These are phyloP conservation scores for Drosophila robusta DNA, from an alignment of 2,888 invertebrate species.

Conservation along the genomic window DNA sequence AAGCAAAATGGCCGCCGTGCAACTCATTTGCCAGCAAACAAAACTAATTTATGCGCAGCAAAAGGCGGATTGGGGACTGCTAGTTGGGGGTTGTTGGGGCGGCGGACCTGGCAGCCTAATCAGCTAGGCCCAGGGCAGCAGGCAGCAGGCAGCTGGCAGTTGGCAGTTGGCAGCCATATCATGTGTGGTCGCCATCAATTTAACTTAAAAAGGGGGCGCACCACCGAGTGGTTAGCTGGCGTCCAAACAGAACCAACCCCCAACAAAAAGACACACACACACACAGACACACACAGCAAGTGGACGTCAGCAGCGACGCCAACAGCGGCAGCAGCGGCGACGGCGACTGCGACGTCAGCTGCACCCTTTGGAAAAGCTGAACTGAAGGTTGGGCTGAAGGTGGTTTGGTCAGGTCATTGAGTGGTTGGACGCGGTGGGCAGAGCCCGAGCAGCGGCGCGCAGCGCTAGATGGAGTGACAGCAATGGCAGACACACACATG, in stretches of 20 bases:
- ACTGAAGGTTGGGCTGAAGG: slow-evolving; percentile 26
- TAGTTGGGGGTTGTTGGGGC: slow-evolving; percentile 2
- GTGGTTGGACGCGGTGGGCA: slow-evolving; percentile 76
- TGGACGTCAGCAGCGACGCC: slow-evolving; percentile 9
- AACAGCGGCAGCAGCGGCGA: slow-evolving; percentile 23
- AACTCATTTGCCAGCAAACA: slow-evolving; percentile 71
- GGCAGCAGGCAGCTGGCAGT: slow-evolving; percentile 13
- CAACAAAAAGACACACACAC: slow-evolving; percentile 13
- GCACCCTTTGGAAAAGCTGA: slow-evolving; percentile 61
- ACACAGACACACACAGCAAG: background rate
- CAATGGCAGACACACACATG: slow-evolving; percentile 50
- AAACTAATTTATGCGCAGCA: slow-evolving; percentile 77
- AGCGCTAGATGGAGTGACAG: slow-evolving; percentile 55
- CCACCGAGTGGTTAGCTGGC: slow-evolving; percentile 15
- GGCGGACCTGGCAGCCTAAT: slow-evolving; percentile 30
- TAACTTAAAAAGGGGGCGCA: slow-evolving; percentile 27
- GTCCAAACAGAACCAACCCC: slow-evolving; percentile 26
- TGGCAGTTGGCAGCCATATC: slow-evolving; percentile 26
- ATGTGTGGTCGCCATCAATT: slow-evolving; percentile 74
- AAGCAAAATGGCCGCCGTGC: slow-evolving; percentile 66
- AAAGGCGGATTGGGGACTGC: background rate
- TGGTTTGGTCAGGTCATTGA: slow-evolving; percentile 71
- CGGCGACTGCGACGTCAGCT: slow-evolving; percentile 48
- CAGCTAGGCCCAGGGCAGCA: slow-evolving; percentile 28
- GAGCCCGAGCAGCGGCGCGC: slow-evolving; percentile 32